phyloP scores from a whole-genome alignment of 2,888 invertebrate genomes.

The Scaptomyza caliginosa region DNA sequence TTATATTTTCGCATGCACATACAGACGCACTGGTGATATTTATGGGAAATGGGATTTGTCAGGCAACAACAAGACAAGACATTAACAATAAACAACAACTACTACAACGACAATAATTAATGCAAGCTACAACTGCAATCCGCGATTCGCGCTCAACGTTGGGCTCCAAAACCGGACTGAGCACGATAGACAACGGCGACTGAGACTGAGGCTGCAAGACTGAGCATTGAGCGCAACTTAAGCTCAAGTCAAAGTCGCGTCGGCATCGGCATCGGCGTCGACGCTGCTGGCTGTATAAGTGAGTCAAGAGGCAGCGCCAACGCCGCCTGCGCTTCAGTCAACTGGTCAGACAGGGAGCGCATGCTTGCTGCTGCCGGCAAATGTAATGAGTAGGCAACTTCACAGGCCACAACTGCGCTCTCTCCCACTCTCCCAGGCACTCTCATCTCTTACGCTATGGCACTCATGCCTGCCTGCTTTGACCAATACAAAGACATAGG shows the following conservation, averaged over 20 bases:
- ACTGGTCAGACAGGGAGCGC: conserved; percentile 72
- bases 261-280: conserved; percentile 37
- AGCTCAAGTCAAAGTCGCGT: conserved; percentile 40
- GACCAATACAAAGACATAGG: neutral
- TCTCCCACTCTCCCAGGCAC: conserved; percentile 21
- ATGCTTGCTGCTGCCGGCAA: conserved; percentile 73
- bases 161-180: conserved; percentile 82
- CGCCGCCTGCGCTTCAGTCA: conserved; percentile 56
- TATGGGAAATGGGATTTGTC: conserved; percentile 50
- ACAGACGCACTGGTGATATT: conserved; percentile 51
- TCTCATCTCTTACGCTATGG: conserved; percentile 10
- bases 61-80: conserved; percentile 18
- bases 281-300: conserved; percentile 32
- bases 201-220: conserved; percentile 52
- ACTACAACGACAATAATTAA: conserved; percentile 18
- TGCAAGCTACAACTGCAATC: conserved; percentile 45
- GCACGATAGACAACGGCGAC: conserved; percentile 25
- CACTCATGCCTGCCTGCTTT: conserved; percentile 15
- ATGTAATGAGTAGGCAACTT: conserved; percentile 32
- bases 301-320: conserved; percentile 64
- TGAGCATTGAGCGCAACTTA: conserved; percentile 20
- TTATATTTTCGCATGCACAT: conserved; percentile 45
- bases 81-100: conserved; percentile 22
- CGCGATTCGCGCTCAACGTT: conserved; percentile 71
- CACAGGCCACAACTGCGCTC: conserved; percentile 19